A percentile compares a stretch with the other conserved stretches of the same genome.
These are phyloP conservation scores for Chloroceryle inda DNA, from an alignment of 2,797 vertebrate species.

Conservation along the genomic window DNA sequence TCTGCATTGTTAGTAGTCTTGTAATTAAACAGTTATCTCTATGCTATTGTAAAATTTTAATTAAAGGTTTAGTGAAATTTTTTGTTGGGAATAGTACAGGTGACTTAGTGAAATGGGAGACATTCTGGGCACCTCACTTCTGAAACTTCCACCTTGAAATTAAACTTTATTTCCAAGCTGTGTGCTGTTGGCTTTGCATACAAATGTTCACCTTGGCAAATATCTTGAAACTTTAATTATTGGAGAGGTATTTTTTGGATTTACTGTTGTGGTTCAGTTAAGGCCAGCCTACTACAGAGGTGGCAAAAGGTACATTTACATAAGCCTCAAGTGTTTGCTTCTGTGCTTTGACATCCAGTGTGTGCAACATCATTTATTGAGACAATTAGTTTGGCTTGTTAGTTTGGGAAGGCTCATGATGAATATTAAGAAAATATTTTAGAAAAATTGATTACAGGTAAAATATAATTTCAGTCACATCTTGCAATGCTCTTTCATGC, in stretches of 20 bases:
- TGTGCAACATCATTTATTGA: background rate
- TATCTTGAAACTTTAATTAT: background rate
- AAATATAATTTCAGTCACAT: background rate
- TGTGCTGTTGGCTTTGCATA: background rate
- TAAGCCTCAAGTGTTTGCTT: background rate
- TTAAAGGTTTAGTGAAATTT: background rate
- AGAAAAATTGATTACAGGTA: background rate
- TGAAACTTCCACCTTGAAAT: background rate
- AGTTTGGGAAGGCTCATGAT: background rate
- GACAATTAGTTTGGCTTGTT: background rate
- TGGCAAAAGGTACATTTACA: background rate
- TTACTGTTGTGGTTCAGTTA: background rate
- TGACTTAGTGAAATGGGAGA: background rate
- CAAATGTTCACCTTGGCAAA: background rate
- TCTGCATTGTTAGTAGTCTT: background rate
- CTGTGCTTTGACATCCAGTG: background rate
- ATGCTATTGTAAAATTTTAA: fast-evolving
- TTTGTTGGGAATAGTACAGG: background rate
- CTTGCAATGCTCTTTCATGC: background rate
- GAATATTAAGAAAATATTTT: background rate
- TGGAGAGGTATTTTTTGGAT: background rate
- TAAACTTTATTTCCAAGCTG: background rate
- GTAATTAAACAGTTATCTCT: background rate
- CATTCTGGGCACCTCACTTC: background rate
- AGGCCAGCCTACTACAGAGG: background rate